Evolutionary conservation across 92 coral and sea anemone species (phyloP).

Genomic region (Zoanthus sociatus): DNA sequence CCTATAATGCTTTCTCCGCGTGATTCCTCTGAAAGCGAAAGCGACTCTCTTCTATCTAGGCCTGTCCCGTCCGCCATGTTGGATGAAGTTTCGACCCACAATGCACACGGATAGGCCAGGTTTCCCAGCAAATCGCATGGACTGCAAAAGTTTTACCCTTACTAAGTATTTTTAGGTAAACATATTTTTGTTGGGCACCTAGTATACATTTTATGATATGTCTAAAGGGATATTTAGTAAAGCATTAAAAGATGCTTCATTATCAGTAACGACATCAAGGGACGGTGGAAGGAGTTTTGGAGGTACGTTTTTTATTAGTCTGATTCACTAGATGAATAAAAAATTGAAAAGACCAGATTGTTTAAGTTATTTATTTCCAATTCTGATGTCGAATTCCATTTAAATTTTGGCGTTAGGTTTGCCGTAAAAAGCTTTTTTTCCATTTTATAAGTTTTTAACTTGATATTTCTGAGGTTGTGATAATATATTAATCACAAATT

Average conservation of each 20-base stretch:
- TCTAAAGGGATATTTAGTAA: slow-evolving; percentile 78
- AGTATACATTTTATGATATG: slow-evolving; percentile 49
- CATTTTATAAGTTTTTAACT: too few species aligned
- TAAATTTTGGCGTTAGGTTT: too few species aligned
- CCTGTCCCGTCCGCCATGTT: slow-evolving; percentile 43
- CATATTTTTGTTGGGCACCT: neutral
- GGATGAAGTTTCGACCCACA: slow-evolving; percentile 8
- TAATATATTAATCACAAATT: too few species aligned
- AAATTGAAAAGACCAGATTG: too few species aligned
- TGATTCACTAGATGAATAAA: too few species aligned
- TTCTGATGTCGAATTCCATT: neutral
- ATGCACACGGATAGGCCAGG: slow-evolving; percentile 29
- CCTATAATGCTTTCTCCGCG: slow-evolving; percentile 30
- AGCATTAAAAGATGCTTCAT: slow-evolving; percentile 89
- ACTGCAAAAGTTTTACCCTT: too few species aligned
- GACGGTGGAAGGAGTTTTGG: slow-evolving; percentile 79
- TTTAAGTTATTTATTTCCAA: too few species aligned
- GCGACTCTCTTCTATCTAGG: neutral
- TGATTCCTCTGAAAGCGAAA: slow-evolving; percentile 19
- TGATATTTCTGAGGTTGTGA: too few species aligned
- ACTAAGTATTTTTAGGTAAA: too few species aligned
- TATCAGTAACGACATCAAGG: slow-evolving; percentile 76
- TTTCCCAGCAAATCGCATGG: neutral
- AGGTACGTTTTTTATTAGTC: slow-evolving; percentile 29
- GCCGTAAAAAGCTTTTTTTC: too few species aligned